Conservation (phyloP, 2,797 vertebrate species). For the Catharus ustulatus region DNA sequence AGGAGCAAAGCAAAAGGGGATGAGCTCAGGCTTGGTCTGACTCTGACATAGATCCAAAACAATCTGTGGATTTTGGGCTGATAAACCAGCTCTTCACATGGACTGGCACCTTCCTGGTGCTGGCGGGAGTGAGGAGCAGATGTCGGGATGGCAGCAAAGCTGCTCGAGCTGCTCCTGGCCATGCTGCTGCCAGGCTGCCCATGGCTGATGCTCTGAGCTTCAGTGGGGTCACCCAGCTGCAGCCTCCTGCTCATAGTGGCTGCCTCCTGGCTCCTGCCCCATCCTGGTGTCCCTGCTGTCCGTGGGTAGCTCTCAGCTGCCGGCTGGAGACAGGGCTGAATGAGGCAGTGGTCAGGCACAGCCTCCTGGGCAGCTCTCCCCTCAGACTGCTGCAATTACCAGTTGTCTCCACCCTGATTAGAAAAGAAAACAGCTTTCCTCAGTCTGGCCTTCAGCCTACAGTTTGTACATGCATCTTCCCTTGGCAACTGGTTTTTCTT, state of each 20-base stretch:
- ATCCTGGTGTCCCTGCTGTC: neutral
- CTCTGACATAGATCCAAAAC: neutral
- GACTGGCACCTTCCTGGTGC: accelerated
- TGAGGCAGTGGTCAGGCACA: neutral
- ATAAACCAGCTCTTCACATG: neutral
- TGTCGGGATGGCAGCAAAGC: neutral
- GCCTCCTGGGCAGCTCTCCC: neutral
- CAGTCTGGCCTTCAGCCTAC: neutral
- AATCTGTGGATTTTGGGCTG: neutral
- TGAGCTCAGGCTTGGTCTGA: neutral
- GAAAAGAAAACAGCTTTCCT: constrained; percentile 24
- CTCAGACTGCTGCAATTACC: neutral
- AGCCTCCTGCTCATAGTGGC: accelerated
- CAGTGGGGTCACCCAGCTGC: neutral
- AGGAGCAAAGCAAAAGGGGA: neutral
- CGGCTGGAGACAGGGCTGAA: neutral
- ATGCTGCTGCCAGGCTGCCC: neutral
- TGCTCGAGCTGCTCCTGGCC: neutral
- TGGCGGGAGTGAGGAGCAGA: neutral
- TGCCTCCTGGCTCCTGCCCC: neutral
- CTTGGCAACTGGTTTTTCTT: constrained; percentile 12
- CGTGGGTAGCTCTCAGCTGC: neutral
- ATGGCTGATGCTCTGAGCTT: accelerated
- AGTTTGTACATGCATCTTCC: neutral
- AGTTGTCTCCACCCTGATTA: neutral